These are phyloP conservation scores for Limosa lapponica DNA, from an alignment of 2,797 vertebrate species.

Conservation along the genomic window DNA sequence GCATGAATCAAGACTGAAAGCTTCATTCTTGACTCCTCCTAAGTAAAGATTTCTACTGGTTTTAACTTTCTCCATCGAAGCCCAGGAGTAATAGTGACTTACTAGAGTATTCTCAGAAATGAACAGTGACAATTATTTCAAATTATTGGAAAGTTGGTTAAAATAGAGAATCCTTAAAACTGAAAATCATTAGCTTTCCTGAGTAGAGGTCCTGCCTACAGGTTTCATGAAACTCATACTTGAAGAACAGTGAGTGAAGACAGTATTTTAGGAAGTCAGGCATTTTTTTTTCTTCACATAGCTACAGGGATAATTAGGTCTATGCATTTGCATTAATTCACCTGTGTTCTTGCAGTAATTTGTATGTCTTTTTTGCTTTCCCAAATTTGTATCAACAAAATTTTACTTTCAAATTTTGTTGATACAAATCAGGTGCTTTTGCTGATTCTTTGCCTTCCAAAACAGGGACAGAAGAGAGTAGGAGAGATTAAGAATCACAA, in stretches of 20 bases:
- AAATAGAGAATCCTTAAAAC: neutral
- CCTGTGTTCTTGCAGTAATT: neutral
- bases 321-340: neutral
- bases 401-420: neutral
- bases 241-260: neutral
- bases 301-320: neutral
- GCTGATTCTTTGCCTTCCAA: neutral
- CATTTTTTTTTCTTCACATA: neutral
- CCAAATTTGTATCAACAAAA: too few species aligned
- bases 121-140: neutral
- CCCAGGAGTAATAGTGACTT: neutral
- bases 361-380: neutral
- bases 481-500: neutral
- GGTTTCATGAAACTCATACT: neutral
- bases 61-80: neutral
- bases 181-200: neutral
- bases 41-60: neutral
- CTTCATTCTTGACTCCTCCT: neutral
- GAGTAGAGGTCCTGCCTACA: neutral
- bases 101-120: neutral
- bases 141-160: neutral
- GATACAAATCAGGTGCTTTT: neutral
- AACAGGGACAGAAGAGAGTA: neutral
- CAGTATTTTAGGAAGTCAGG: neutral
- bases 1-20: neutral